phyloP scores from a whole-genome alignment of 37 sponge, comb jelly and placozoan species.

The Tethya wilhelma region DNA sequence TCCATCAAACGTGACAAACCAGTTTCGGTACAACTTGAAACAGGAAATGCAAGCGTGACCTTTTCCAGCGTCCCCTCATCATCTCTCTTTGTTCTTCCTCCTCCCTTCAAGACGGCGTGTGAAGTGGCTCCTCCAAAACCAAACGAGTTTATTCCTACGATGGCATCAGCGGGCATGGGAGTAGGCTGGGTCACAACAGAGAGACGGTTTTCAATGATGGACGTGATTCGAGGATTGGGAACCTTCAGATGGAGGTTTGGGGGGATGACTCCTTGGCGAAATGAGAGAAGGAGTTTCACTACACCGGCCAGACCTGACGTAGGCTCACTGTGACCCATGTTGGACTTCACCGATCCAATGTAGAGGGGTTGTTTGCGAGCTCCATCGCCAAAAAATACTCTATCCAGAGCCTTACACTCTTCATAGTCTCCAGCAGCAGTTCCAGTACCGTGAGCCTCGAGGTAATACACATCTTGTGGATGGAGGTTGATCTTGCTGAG shows the following conservation, averaged over 20 bases:
- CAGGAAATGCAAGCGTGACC: not conserved
- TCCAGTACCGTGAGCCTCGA: conserved; percentile 75
- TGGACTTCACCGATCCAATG: conserved; percentile 69
- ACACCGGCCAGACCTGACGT: conserved; percentile 65
- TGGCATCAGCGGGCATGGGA: conserved; percentile 1
- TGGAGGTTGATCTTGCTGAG: not conserved
- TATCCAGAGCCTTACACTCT: conserved; percentile 56
- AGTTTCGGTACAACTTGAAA: not conserved
- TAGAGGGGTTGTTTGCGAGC: not conserved
- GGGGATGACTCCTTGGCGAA: conserved; percentile 31
- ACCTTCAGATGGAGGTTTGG: not conserved
- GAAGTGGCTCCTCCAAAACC: conserved; percentile 43
- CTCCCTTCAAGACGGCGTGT: conserved; percentile 23
- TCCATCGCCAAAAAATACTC: not conserved
- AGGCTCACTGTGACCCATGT: conserved; percentile 70
- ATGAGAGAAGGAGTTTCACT: conserved; percentile 43
- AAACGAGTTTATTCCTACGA: conserved; percentile 25
- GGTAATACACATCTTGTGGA: conserved; percentile 23
- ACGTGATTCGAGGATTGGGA: conserved; percentile 20
- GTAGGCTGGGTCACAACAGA: not conserved
- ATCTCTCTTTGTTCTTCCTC: not conserved
- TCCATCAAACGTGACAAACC: not conserved
- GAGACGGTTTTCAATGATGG: not conserved
- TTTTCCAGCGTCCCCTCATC: not conserved
- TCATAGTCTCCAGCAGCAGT: conserved; percentile 51